Conservation (phyloP, 2,113 vertebrate species). For the Pluvialis apricaria region DNA sequence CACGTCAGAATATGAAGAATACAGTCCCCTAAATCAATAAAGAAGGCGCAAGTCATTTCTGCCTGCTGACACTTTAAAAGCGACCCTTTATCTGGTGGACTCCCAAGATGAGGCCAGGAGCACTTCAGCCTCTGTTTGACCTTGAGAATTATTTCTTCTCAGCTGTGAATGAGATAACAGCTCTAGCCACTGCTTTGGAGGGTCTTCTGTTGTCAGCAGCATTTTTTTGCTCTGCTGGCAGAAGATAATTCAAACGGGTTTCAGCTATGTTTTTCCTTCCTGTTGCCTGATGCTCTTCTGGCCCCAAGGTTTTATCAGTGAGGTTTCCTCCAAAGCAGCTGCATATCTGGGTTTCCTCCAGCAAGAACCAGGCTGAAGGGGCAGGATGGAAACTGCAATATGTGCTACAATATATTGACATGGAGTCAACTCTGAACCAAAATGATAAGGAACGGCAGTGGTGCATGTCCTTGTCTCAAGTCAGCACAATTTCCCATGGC, state of each 20-base stretch:
- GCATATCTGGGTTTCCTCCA: not conserved
- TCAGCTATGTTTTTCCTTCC: not conserved
- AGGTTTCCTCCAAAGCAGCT: not conserved
- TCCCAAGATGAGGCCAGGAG: not conserved
- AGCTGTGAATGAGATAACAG: not conserved
- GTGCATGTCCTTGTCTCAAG: not conserved
- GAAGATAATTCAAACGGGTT: not conserved
- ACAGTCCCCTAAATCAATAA: not conserved
- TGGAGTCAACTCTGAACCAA: not conserved
- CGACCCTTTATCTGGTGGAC: not conserved
- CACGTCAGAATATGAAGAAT: not conserved
- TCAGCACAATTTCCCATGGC: not conserved
- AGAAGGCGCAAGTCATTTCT: not conserved
- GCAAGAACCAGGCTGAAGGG: not conserved
- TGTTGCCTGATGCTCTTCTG: rapidly evolving
- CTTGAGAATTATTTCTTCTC: not conserved
- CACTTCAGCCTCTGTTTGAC: not conserved
- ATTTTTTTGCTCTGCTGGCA: not conserved
- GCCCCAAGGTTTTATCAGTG: not conserved
- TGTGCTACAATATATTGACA: not conserved
- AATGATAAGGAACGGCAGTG: not conserved
- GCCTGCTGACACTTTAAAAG: not conserved
- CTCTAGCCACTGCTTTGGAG: not conserved
- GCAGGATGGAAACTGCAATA: not conserved
- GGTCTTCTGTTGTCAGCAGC: not conserved